Conservation (phyloP, 92 coral and sea anemone species). For the Porites rus region DNA sequence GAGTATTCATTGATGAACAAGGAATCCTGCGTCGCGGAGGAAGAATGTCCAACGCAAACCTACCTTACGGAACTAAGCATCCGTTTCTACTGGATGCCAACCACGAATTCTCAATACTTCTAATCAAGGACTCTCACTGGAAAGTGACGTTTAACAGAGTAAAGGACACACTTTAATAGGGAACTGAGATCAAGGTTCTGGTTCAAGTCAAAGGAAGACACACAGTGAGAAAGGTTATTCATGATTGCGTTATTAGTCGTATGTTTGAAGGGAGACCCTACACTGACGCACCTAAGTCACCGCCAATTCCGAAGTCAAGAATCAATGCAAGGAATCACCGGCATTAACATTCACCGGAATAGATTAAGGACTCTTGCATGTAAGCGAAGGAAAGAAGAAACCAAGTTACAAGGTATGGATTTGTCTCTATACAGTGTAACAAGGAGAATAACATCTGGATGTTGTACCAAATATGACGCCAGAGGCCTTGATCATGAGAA, state of each 20-base stretch:
- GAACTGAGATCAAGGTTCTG: conserved; percentile 66
- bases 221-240: conserved; percentile 49
- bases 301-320: conserved; percentile 63
- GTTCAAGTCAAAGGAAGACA: conserved; percentile 47
- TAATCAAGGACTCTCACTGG: conserved; percentile 25
- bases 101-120: conserved; percentile 24
- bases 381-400: conserved; percentile 25
- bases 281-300: conserved; percentile 28
- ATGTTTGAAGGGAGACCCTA: conserved; percentile 48
- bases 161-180: conserved; percentile 56
- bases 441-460: conserved; percentile 37
- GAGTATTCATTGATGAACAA: conserved; percentile 45
- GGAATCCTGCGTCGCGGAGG: conserved; percentile 47
- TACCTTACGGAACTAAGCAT: conserved; percentile 39
- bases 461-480: conserved; percentile 43
- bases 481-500: conserved; percentile 41
- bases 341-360: conserved; percentile 54
- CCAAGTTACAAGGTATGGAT: conserved; percentile 48
- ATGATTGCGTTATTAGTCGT: conserved; percentile 55
- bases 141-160: conserved; percentile 69
- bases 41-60: conserved; percentile 34
- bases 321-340: conserved; percentile 19
- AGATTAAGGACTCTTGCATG: conserved; percentile 56
- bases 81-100: conserved; percentile 47
- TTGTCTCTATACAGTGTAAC: conserved; percentile 43